These are phyloP conservation scores for Silurus meridionalis DNA, from an alignment of 2,113 vertebrate genomes.

Conservation along the genomic window DNA sequence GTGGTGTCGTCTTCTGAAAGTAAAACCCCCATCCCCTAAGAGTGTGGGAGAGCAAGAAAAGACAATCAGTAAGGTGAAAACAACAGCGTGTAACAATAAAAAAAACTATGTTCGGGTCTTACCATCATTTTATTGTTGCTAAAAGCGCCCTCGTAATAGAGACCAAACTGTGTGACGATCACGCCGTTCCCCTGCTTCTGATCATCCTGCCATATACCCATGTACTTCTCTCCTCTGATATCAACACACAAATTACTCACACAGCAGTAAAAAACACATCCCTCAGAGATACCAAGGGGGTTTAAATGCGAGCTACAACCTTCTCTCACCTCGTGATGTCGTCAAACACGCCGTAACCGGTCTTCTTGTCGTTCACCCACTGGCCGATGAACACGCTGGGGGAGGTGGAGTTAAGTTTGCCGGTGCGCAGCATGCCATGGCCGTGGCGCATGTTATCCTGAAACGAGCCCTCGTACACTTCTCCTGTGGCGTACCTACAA, in stretches of 20 bases:
- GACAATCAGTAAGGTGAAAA: not conserved
- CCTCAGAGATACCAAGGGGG: not conserved
- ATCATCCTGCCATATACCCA: conserved; percentile 97
- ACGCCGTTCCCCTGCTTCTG: conserved; percentile 89
- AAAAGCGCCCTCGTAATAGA: conserved; percentile 95
- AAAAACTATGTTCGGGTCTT: conserved; percentile 52
- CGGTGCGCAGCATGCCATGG: conserved; percentile 92
- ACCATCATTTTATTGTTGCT: conserved; percentile 96
- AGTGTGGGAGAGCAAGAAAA: not conserved
- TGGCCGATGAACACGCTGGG: conserved; percentile 98
- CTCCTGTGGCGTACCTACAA: conserved; percentile 86
- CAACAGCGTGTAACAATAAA: not conserved
- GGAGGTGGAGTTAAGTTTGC: conserved; percentile 89
- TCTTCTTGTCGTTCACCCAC: conserved; percentile 93
- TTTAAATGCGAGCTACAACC: not conserved
- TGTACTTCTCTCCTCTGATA: conserved; percentile 93
- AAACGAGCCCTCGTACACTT: conserved; percentile 94
- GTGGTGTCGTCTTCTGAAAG: conserved; percentile 95
- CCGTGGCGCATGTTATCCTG: conserved; percentile 92
- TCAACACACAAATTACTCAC: not conserved
- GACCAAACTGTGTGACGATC: conserved; percentile 95
- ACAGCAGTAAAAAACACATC: not conserved
- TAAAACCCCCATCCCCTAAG: conserved; percentile 86
- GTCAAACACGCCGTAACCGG: conserved; percentile 94
- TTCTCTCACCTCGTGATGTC: conserved; percentile 90